Evolutionary conservation across 2,113 vertebrate species (phyloP), one percentile per base, ranked within the genome.

Genomic region (Lamprologus sp.): DNA sequence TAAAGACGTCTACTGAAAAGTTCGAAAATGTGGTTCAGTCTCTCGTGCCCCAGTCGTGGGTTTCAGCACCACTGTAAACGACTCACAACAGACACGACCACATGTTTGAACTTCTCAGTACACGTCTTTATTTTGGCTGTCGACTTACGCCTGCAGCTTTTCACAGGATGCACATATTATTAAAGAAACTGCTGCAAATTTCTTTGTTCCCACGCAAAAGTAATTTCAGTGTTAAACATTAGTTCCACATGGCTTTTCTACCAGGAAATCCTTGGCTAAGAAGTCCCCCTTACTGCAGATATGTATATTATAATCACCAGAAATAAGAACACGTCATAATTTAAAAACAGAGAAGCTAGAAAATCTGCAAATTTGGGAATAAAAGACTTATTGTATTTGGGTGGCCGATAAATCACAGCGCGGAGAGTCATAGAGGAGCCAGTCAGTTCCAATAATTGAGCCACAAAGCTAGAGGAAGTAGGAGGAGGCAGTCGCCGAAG

Each of bases 31-130:
- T 8, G 23, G 12, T 56, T 56, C 3, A 7, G 54, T 56, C 54
- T 56, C 54, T 56, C 1, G 12, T 1, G 54, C 54, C 23, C 4
- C 23, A 56, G 7, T 26, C 12, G 4, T 26, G 54, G 54, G 0
- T 56, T 56, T 56, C 12, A 56, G 54, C 54, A 56, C 54, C 23
- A 56, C 54, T 26, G 54, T 5, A 26, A 56, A 26, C 12, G 0
- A 3, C 0, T 56, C 54, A 2, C 12, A 2, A 56, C 23, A 56
- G 54, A 56, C 54, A 56, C 54, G 1, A 56, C 23, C 23, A 5
- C 55, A 4, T 55, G 4, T 56, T 56, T 28, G 4, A 0, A 56
- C 55, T 56, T 56, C 0, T 56, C 23, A 56, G 55, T 56, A 56
- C 1, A 28, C 7, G 1, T 2, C 13, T 56, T 28, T 28, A 56